Conservation (phyloP, 2,888 invertebrate genomes). For the Aromia moschata region DNA sequence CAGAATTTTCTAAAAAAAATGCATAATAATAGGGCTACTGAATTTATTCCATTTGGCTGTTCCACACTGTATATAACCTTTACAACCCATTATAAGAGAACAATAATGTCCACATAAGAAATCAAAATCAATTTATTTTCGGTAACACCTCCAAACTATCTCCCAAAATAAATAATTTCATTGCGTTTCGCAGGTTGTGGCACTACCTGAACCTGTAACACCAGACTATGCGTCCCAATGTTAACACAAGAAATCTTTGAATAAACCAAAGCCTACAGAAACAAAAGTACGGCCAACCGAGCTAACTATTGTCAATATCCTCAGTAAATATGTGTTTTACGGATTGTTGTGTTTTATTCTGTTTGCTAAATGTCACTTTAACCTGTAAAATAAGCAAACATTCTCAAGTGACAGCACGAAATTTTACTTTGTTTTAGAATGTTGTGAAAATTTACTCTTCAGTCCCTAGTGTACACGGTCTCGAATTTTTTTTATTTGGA, state of each 20-base stretch:
- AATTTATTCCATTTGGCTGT: no score
- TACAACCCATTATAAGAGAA: no score
- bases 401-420: slow-evolving; percentile 45
- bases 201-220: slow-evolving; percentile 33
- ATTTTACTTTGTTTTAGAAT: slow-evolving; percentile 38
- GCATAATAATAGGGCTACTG: no score
- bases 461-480: slow-evolving; percentile 19
- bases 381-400: slow-evolving; percentile 55
- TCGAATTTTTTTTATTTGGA: slow-evolving; percentile 13
- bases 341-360: slow-evolving; percentile 62
- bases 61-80: no score
- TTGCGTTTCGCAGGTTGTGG: slow-evolving; percentile 26
- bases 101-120: no score
- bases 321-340: slow-evolving; percentile 60
- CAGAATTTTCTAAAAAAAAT: no score
- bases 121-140: no score
- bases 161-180: slow-evolving; percentile 5
- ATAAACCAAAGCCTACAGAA: slow-evolving; percentile 41
- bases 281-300: slow-evolving; percentile 54
- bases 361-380: slow-evolving; percentile 61
- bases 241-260: slow-evolving; percentile 41
- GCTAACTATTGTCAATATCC: slow-evolving; percentile 59
- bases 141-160: no score
- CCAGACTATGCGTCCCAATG: slow-evolving; percentile 23
- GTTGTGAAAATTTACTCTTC: slow-evolving; percentile 27